A percentile compares a stretch with the other conserved stretches of the same genome.
These are phyloP conservation scores for Allacma fusca DNA, from an alignment of 2,888 invertebrate genomes.

Conservation along the genomic window DNA sequence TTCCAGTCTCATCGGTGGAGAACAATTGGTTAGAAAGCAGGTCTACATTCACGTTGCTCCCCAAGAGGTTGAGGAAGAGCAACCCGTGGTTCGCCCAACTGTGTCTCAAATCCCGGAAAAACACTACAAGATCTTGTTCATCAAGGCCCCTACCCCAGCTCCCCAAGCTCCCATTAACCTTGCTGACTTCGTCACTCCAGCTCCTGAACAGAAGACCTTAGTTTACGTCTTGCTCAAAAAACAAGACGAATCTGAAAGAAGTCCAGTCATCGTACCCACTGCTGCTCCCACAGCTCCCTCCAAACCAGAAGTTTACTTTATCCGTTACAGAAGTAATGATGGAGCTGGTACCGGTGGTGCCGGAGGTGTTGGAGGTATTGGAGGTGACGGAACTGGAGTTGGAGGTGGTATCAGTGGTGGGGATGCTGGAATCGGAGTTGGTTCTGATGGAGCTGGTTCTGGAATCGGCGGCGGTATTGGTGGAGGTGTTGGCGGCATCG, in stretches of 20 bases:
- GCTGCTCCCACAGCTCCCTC: slow-evolving; percentile 27
- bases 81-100: slow-evolving; percentile 62
- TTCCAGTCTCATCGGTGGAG: background rate
- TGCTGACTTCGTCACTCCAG: slow-evolving; percentile 35
- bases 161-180: slow-evolving; percentile 29
- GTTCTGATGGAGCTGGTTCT: no score
- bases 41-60: slow-evolving; percentile 91
- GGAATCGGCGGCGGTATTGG: no score
- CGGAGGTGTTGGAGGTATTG: background rate
- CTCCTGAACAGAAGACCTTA: slow-evolving; percentile 44
- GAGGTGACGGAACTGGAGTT: background rate
- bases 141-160: slow-evolving; percentile 69
- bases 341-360: background rate
- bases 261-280: slow-evolving; percentile 26
- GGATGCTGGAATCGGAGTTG: no score
- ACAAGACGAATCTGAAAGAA: slow-evolving; percentile 30
- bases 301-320: slow-evolving; percentile 47
- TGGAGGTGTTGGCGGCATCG: no score
- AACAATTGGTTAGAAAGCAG: slow-evolving; percentile 74
- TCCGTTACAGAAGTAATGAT: slow-evolving; percentile 28
- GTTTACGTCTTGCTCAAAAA: slow-evolving; percentile 44
- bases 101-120: slow-evolving; percentile 72
- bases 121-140: slow-evolving; percentile 85
- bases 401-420: no score
- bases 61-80: slow-evolving; percentile 75